Evolutionary conservation across 2,888 invertebrate genomes (phyloP).

Genomic region (Ichneumon xanthorius): DNA sequence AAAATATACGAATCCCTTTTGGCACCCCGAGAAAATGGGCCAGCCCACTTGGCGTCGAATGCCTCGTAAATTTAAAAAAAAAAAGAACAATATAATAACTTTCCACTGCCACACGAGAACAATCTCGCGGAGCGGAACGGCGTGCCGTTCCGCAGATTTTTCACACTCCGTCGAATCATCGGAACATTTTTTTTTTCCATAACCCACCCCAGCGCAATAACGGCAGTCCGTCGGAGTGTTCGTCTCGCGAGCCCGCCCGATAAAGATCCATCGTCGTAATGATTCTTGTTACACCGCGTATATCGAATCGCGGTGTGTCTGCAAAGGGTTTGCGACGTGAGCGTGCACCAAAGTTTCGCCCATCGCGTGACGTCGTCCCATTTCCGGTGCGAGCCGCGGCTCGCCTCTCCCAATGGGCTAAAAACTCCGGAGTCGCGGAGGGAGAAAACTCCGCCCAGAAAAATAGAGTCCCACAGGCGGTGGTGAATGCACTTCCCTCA

Average conservation of each 20-base stretch:
- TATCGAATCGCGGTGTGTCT: constrained; percentile 17
- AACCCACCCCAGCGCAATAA: background rate
- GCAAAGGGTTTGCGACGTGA: constrained; percentile 35
- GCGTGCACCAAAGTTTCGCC: constrained; percentile 69
- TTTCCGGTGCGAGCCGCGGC: constrained; percentile 44
- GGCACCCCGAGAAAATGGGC: constrained; percentile 8
- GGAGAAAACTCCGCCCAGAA: constrained; percentile 36
- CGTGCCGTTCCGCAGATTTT: background rate
- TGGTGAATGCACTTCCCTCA: constrained; percentile 2
- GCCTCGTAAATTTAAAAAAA: background rate
- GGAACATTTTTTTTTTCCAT: background rate
- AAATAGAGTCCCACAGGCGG: constrained; percentile 13
- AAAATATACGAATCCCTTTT: background rate
- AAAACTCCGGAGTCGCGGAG: constrained; percentile 21
- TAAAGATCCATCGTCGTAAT: constrained; percentile 43
- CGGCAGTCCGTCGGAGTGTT: background rate
- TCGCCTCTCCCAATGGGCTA: constrained; percentile 20
- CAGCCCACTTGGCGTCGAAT: background rate
- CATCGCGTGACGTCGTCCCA: constrained; percentile 68
- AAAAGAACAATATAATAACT: background rate
- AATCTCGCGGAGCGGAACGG: background rate
- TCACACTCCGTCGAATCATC: constrained; percentile 8
- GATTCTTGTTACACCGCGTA: constrained; percentile 23
- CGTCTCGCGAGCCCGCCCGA: constrained; percentile 33
- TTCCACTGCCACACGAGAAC: background rate